Percentiles rank a stretch among this genome's conserved stretches.
Evolutionary conservation across 2,888 invertebrate genomes (phyloP).

Genomic region (Hofmannophila pseudospretella): DNA sequence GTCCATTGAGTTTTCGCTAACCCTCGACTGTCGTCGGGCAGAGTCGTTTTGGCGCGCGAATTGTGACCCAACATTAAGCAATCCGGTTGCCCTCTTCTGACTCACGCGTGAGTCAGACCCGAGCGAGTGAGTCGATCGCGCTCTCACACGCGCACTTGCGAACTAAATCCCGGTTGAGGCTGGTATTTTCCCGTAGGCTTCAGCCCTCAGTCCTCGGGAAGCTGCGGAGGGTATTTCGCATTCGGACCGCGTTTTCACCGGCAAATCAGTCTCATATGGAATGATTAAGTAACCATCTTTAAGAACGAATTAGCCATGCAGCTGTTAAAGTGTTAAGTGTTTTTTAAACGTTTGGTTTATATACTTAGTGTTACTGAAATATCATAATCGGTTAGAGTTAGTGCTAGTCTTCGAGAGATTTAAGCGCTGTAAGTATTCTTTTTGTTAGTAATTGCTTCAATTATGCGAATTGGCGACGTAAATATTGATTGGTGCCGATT

Average conservation of each 20-base stretch:
- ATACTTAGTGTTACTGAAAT: constrained; percentile 8
- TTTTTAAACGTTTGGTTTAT: constrained; percentile 16
- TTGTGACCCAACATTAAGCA: constrained; percentile 16
- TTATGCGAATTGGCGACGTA: constrained; percentile 9
- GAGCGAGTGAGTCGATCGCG: constrained; percentile 38
- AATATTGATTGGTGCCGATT: constrained; percentile 50
- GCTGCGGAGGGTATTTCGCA: constrained; percentile 32
- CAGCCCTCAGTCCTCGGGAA: constrained; percentile 59
- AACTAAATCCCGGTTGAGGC: constrained; percentile 64
- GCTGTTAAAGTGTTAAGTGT: constrained; percentile 18
- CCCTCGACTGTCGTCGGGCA: constrained; percentile 39
- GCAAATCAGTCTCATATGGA: constrained; percentile 42
- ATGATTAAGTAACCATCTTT: constrained; percentile 63
- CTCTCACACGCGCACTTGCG: constrained; percentile 40
- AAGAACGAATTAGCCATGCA: constrained; percentile 21
- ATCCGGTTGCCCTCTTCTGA: constrained; percentile 42
- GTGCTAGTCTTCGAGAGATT: constrained; percentile 21
- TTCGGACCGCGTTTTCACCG: constrained; percentile 22
- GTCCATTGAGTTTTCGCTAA: constrained; percentile 65
- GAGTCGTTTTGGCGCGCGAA: constrained; percentile 32
- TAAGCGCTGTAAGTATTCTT: constrained; percentile 36
- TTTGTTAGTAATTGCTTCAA: not conserved
- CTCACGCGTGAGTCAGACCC: constrained; percentile 41
- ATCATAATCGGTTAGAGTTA: constrained; percentile 17
- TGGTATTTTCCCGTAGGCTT: constrained; percentile 70